Conservation (phyloP, 2,888 invertebrate genomes). For the Netelia virgata region DNA sequence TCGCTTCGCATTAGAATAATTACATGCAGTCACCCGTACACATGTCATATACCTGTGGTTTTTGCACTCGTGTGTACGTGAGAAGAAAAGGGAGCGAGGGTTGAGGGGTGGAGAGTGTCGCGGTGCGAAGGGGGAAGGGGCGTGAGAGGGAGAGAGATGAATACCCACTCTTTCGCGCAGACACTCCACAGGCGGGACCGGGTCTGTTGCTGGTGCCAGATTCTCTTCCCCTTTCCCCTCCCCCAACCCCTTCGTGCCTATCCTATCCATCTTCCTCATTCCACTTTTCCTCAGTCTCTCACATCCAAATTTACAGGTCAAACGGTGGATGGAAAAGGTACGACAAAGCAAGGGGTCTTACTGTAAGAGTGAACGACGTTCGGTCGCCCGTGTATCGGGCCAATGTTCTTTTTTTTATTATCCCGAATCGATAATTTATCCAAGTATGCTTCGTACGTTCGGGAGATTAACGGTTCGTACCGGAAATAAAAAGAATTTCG, state of each 20-base stretch:
- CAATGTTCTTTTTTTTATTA: not conserved
- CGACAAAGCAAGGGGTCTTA: constrained; percentile 19
- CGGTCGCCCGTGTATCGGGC: not conserved
- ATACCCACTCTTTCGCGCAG: constrained; percentile 11
- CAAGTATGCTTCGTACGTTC: not conserved
- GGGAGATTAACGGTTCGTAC: not conserved
- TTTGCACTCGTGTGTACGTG: constrained; percentile 32
- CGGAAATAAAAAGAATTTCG: not conserved
- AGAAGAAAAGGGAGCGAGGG: constrained; percentile 31
- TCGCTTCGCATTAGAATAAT: constrained; percentile 79
- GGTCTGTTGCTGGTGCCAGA: constrained; percentile 11
- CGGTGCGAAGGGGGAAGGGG: too few species aligned
- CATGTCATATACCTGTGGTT: constrained; percentile 67
- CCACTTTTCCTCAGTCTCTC: not conserved
- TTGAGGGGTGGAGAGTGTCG: not conserved
- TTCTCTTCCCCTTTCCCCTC: not conserved
- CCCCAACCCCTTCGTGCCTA: constrained; percentile 16
- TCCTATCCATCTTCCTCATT: constrained; percentile 9
- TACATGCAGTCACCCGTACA: constrained; percentile 77
- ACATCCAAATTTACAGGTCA: not conserved
- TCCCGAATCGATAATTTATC: not conserved
- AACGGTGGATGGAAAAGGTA: not conserved
- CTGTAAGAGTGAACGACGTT: constrained; percentile 1
- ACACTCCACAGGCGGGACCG: constrained; percentile 20
- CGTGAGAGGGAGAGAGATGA: too few species aligned